phyloP scores from a whole-genome alignment of 2,113 vertebrate genomes.

The Scartelaos histophorus region DNA sequence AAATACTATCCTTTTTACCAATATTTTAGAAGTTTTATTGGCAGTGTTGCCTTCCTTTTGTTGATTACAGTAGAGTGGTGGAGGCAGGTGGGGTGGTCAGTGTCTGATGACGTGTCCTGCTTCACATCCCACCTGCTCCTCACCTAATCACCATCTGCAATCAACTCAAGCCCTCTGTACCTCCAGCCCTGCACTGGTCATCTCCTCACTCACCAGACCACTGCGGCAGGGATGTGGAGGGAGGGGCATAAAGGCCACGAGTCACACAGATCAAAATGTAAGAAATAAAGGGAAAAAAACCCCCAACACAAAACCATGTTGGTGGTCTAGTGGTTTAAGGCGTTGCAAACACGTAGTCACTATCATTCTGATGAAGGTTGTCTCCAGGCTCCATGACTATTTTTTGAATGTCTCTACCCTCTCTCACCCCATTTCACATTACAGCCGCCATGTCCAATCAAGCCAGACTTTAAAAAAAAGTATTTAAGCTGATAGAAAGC shows the following conservation, averaged over 20 bases:
- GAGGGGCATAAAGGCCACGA: background rate
- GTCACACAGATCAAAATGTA: background rate
- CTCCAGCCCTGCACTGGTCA: background rate
- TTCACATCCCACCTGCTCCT: background rate
- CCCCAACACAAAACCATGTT: too few species aligned
- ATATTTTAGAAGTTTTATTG: background rate
- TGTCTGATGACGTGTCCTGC: background rate
- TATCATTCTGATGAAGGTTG: too few species aligned
- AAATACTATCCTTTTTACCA: background rate
- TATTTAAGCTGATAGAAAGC: too few species aligned
- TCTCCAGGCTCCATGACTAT: too few species aligned
- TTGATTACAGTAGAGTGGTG: background rate
- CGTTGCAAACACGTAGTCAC: too few species aligned
- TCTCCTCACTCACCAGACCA: background rate
- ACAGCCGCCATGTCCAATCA: too few species aligned
- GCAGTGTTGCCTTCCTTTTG: background rate
- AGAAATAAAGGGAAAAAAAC: background rate
- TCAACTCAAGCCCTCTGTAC: slow-evolving; percentile 1
- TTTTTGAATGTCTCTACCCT: too few species aligned
- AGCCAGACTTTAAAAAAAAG: too few species aligned
- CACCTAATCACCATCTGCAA: slow-evolving; percentile 7
- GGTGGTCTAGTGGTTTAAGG: too few species aligned
- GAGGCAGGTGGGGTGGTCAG: background rate
- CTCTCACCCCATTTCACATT: too few species aligned
- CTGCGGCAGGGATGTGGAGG: background rate